Conservation (phyloP, 2,797 vertebrate species). For the Vireo griseus region DNA sequence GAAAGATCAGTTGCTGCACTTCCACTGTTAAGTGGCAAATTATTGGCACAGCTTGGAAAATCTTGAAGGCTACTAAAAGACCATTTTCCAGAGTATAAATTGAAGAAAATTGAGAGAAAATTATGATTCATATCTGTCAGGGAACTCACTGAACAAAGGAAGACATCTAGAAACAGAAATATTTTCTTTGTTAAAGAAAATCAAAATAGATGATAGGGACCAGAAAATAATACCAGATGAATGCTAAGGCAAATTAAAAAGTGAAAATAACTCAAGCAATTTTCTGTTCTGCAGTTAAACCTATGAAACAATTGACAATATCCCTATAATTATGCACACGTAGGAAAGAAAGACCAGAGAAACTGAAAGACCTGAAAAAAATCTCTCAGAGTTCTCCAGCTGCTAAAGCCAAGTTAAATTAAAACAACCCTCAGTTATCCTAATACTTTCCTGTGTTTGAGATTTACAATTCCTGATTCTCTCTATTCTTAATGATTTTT, state of each 20-base stretch:
- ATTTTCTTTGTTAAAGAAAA: neutral
- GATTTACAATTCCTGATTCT: neutral
- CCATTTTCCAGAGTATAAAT: neutral
- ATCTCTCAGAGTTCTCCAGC: neutral
- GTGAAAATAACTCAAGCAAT: neutral
- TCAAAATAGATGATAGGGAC: neutral
- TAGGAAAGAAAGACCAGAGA: neutral
- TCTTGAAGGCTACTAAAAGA: constrained; percentile 2
- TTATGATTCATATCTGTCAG: neutral
- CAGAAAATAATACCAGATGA: neutral
- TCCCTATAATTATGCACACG: neutral
- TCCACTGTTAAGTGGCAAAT: neutral
- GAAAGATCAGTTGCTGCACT: neutral
- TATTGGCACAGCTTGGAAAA: neutral
- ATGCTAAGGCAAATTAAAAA: neutral
- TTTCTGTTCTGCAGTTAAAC: neutral
- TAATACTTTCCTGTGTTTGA: neutral
- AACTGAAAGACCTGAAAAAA: neutral
- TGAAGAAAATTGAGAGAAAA: neutral
- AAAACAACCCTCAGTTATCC: neutral
- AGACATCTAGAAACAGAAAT: neutral
- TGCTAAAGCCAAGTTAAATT: neutral
- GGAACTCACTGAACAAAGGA: neutral
- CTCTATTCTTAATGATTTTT: neutral
- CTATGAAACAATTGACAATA: neutral